Conservation (phyloP, 2,113 vertebrate genomes). For the Actenoides lindsayi region DNA sequence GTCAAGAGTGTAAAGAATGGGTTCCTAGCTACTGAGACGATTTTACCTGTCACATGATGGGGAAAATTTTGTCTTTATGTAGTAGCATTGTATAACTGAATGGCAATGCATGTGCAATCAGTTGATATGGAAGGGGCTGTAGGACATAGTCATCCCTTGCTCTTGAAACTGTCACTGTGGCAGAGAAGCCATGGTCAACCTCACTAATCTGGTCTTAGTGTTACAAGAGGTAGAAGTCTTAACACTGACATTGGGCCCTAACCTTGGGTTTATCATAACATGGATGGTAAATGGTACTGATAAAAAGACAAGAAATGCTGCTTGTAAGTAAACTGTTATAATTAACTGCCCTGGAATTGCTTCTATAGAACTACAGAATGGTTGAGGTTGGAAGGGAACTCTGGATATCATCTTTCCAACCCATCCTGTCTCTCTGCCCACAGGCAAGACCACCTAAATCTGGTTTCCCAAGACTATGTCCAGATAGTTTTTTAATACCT, state of each 20-base stretch:
- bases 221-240: background rate
- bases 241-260: background rate
- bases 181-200: background rate
- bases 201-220: background rate
- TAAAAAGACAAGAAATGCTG: background rate
- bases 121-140: background rate
- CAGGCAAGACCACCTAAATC: background rate
- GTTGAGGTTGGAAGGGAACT: background rate
- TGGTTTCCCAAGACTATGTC: background rate
- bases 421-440: background rate
- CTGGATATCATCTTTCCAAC: background rate
- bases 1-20: background rate
- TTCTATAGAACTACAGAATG: background rate
- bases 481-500: background rate
- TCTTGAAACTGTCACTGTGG: background rate
- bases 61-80: accelerated
- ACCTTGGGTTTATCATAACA: background rate
- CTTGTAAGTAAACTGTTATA: background rate
- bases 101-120: accelerated
- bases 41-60: background rate
- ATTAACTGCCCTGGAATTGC: background rate
- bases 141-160: background rate
- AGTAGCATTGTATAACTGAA: background rate
- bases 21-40: background rate
- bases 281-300: background rate